Conservation (phyloP, 2,797 vertebrate genomes). For the Gymnothorax javanicus region DNA sequence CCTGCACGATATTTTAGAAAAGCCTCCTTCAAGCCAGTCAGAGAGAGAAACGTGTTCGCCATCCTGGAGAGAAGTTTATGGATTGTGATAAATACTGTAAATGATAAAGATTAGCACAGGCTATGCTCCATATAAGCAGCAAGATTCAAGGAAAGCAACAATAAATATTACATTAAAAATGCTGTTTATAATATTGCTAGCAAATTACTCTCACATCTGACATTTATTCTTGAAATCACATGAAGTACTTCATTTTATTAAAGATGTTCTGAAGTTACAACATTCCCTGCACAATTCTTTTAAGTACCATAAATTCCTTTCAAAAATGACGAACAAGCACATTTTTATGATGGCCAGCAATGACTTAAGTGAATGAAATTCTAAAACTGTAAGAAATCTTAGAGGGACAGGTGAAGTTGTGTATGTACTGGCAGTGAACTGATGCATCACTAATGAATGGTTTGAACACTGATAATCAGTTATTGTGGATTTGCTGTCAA, state of each 20-base stretch:
- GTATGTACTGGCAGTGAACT: neutral
- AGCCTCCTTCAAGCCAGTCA: neutral
- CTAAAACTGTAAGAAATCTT: neutral
- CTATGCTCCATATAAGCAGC: neutral
- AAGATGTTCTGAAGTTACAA: neutral
- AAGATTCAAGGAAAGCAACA: neutral
- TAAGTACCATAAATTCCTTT: neutral
- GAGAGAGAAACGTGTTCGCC: neutral
- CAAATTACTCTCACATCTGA: neutral
- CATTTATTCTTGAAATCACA: conserved; percentile 3
- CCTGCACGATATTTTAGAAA: conserved; percentile 79
- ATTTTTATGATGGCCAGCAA: neutral
- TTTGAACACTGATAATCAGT: neutral
- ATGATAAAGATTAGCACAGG: neutral
- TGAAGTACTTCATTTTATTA: neutral
- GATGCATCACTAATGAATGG: neutral
- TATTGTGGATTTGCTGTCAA: neutral
- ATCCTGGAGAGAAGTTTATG: neutral
- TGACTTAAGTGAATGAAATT: neutral
- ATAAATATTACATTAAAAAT: neutral
- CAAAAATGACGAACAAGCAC: neutral
- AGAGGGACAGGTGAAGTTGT: neutral
- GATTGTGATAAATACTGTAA: neutral
- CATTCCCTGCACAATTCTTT: neutral
- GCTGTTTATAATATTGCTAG: neutral